Conservation (phyloP, 2,113 vertebrate species). For the Chrysemys picta region DNA sequence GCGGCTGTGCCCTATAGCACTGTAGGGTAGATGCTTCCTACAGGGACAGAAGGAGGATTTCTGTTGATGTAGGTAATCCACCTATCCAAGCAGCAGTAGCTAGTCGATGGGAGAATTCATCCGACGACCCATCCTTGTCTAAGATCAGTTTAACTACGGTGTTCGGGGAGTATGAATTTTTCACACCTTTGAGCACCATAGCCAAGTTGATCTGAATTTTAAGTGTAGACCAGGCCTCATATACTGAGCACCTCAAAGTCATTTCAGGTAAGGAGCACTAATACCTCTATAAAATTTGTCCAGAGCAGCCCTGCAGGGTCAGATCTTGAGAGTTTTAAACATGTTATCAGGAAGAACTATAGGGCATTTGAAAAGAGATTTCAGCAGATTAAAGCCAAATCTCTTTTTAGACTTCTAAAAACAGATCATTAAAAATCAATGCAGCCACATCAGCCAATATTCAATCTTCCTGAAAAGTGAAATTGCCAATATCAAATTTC, state of each 20-base stretch:
- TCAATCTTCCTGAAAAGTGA: background rate
- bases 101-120: background rate
- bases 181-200: background rate
- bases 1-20: too few relatives aligned
- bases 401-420: conserved; percentile 2
- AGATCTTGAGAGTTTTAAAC: conserved; percentile 9
- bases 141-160: background rate
- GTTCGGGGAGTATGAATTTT: background rate
- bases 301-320: background rate
- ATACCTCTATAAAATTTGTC: background rate
- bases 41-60: background rate
- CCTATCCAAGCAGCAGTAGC: background rate
- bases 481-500: background rate
- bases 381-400: conserved; percentile 53
- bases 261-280: conserved; percentile 4
- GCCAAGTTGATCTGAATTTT: background rate
- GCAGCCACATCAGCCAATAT: background rate
- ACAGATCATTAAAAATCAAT: background rate
- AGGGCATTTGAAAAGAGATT: background rate
- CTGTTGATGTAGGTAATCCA: background rate
- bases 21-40: background rate
- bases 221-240: background rate
- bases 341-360: conserved; percentile 1
- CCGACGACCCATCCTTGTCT: background rate
- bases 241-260: background rate